Percentiles rank a stretch among this genome's conserved stretches.
These are phyloP conservation scores for Olivierus martensii DNA, from an alignment of 1,140 invertebrate species.

Conservation along the genomic window DNA sequence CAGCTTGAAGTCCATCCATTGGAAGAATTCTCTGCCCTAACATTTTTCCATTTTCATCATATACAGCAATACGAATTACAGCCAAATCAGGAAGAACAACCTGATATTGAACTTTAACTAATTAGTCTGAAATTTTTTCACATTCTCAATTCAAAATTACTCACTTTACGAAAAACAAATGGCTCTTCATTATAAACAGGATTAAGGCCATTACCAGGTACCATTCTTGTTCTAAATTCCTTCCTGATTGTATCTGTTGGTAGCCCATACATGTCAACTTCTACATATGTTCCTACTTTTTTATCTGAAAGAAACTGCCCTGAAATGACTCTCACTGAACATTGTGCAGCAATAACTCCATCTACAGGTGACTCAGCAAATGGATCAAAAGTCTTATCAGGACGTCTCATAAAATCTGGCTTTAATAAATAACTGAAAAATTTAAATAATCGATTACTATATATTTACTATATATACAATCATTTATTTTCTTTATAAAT, in stretches of 20 bases:
- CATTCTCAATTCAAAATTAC: neutral
- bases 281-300: constrained; percentile 96
- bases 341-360: constrained; percentile 97
- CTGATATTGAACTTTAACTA: constrained; percentile 29
- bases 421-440: constrained; percentile 93
- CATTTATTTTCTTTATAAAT: no score
- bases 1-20: constrained; percentile 90
- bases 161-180: constrained; percentile 92
- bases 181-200: constrained; percentile 97
- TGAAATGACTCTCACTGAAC: constrained; percentile 94
- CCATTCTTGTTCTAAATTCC: constrained; percentile 90
- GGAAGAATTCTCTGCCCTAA: constrained; percentile 95
- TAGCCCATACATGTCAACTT: constrained; percentile 99
- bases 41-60: constrained; percentile 94
- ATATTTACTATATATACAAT: no score
- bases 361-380: constrained; percentile 99
- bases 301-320: constrained; percentile 99
- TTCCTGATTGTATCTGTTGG: constrained; percentile 97
- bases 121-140: no score
- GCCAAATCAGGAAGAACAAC: constrained; percentile 96
- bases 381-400: constrained; percentile 93
- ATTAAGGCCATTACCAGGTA: constrained; percentile 93
- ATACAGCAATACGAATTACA: constrained; percentile 92
- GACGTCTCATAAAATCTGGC: constrained; percentile 96
- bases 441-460: no score